Evolutionary conservation across 2,113 vertebrate species (phyloP), one percentile per base, ranked within the genome.

Genomic region (Coracopsis vasa): DNA sequence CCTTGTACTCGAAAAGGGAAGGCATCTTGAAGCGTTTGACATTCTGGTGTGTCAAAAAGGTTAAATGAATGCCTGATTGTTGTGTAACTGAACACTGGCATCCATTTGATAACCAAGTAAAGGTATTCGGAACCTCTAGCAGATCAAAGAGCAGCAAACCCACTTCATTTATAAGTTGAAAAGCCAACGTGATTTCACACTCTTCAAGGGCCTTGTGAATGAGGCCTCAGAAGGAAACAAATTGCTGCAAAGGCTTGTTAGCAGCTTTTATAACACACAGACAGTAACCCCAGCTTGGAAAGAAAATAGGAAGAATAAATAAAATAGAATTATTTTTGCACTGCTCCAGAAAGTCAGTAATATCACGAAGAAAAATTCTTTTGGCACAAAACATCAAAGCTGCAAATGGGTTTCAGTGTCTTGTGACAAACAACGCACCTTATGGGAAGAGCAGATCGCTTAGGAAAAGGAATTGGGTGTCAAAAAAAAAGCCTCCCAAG

Each of bases 41-140:
- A 66, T 88, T 93, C 74, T 86, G 23, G 9, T 54, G 39, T 67
- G 67, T 73, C 79, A 83, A 41, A 94, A 58, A 82, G 37, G 42
- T 90, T 95, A 90, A 92, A 83, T 73, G 60, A 95, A 61, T 72
- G 74, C 61, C 80, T 86, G 64, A 61, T 71, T 74, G 74, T 67
- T 47, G 16, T 27, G 37, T 37, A 75, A 84, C 69, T 83, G 44
- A 93, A 50, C 50, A 28, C 50, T 78, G 67, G 13, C 47, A 64
- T 60, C 60, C 35, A 81, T 78, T 58, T 80, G 87, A 73, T 90
- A 80, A 64, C 39, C 64, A 80, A 42, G 16, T 66, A 80, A 90
- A 93, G 54, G 27, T 71, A 86, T 88, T 70, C 60, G 35, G 54
- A 80, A 88, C 23, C 24, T 50, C 60, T 1, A 56, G 29, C 12